Conservation (phyloP, 2,797 vertebrate species). For the Pseudomugil gertrudae region DNA sequence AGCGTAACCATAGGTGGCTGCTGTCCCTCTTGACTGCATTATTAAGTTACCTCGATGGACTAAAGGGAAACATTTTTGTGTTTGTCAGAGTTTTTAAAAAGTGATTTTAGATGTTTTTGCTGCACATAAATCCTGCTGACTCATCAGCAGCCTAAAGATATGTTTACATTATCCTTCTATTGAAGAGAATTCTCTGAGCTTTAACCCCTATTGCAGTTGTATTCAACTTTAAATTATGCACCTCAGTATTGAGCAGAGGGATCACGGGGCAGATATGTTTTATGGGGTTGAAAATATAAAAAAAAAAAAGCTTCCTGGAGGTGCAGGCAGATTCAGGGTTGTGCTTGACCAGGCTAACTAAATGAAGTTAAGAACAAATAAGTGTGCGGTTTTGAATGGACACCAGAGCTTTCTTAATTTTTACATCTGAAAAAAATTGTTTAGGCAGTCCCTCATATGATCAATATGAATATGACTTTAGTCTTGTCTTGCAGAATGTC, state of each 20-base stretch:
- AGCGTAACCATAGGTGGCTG: not conserved
- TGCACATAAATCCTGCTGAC: constrained; percentile 26
- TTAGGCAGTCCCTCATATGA: not conserved
- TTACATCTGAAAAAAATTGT: constrained; percentile 4
- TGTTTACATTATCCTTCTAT: not conserved
- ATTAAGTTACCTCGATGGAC: constrained; percentile 19
- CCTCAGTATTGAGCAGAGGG: constrained; percentile 1
- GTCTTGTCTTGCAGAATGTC: not conserved
- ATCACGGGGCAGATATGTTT: not conserved
- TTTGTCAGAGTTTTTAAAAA: constrained; percentile 21
- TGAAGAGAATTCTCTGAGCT: not conserved
- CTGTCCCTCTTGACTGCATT: constrained; percentile 3
- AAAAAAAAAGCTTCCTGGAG: not conserved
- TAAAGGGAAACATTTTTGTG: constrained; percentile 16
- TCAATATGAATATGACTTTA: not conserved
- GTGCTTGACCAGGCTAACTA: not conserved
- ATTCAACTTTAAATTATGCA: not conserved
- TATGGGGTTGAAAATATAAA: not conserved
- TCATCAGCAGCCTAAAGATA: constrained; percentile 23
- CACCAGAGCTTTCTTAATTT: not conserved
- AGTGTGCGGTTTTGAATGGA: not conserved
- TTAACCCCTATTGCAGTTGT: not conserved
- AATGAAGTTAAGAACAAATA: not conserved
- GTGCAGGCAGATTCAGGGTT: not conserved
- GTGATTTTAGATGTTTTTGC: constrained; percentile 9